Evolutionary conservation across 2,113 vertebrate genomes (phyloP), one percentile per base, ranked within the genome.

Genomic region (Isurus oxyrinchus): DNA sequence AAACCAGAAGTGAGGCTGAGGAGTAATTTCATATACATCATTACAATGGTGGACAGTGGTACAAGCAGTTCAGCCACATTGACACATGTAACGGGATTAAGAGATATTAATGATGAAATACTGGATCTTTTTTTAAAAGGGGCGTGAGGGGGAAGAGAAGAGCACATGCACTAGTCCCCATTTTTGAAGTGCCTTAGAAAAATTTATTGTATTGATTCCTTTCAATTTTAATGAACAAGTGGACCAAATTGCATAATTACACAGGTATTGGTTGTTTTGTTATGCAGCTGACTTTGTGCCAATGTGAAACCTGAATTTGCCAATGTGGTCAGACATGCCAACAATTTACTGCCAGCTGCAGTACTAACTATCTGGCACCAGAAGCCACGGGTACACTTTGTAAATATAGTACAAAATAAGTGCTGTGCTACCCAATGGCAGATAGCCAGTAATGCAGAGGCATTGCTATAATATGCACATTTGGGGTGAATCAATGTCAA

Each of bases 1-100:
- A 97, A 98, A 98, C 97, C 98, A 98, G 98, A 91, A 88, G 25
- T 95, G 94, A 95, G 94, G 94, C 94, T 72, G 94, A 95, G 94
- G 94, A 95, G 94, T 95, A 95, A 95, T 95, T 95, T 95, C 44
- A 95, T 95, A 72, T 95, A 95, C 66, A 76, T 95, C 93, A 95
- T 95, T 69, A 95, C 66, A 95, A 95, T 95, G 94, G 94, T 95
- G 94, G 94, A 95, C 94, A 95, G 94, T 95, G 94, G 94, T 95
- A 95, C 94, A 95, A 95, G 94, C 94, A 95, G 94, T 95, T 95
- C 94, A 95, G 94, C 94, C 94, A 95, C 94, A 95, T 95, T 55
- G 94, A 95, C 94, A 95, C 49, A 95, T 72, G 94, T 95, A 95
- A 95, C 27, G 49, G 94, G 25, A 55, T 95, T 72, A 76, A 63